These are phyloP conservation scores for Caranx melampygus DNA, from an alignment of 2,113 vertebrate species.

Conservation along the genomic window DNA sequence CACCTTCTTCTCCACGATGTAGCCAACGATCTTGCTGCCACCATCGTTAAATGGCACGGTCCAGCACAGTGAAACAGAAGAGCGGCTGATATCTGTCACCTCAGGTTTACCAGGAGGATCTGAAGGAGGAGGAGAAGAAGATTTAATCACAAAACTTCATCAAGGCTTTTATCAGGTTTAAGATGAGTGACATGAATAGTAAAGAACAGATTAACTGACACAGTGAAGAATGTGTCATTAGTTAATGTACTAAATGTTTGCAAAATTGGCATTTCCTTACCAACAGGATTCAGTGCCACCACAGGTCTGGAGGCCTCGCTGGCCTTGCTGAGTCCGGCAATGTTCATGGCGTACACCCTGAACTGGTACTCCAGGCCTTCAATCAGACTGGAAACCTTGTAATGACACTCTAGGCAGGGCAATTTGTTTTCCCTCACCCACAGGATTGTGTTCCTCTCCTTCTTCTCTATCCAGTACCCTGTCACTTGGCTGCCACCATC, in stretches of 20 bases:
- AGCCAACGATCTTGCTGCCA: constrained; percentile 94
- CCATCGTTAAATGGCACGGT: constrained; percentile 92
- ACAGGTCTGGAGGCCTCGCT: constrained; percentile 96
- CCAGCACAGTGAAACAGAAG: constrained; percentile 93
- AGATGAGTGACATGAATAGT: neutral
- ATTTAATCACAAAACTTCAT: neutral
- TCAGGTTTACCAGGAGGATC: constrained; percentile 95
- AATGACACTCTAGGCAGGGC: constrained; percentile 92
- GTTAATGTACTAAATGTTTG: neutral
- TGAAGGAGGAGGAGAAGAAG: constrained; percentile 32
- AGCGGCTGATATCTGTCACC: constrained; percentile 93
- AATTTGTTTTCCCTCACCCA: constrained; percentile 99
- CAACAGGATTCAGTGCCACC: constrained; percentile 96
- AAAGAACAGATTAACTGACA: neutral
- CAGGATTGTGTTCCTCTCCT: constrained; percentile 97
- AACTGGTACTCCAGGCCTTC: constrained; percentile 99
- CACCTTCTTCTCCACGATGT: constrained; percentile 93
- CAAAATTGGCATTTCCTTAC: constrained; percentile 80
- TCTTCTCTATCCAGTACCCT: constrained; percentile 99
- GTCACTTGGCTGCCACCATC: constrained; percentile 95
- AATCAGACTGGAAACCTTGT: constrained; percentile 91
- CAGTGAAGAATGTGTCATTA: neutral
- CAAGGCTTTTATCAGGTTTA: neutral
- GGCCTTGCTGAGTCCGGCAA: constrained; percentile 96
- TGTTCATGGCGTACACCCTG: constrained; percentile 96